Conservation (phyloP, 2,888 invertebrate genomes). For the Tipula vernalis region DNA sequence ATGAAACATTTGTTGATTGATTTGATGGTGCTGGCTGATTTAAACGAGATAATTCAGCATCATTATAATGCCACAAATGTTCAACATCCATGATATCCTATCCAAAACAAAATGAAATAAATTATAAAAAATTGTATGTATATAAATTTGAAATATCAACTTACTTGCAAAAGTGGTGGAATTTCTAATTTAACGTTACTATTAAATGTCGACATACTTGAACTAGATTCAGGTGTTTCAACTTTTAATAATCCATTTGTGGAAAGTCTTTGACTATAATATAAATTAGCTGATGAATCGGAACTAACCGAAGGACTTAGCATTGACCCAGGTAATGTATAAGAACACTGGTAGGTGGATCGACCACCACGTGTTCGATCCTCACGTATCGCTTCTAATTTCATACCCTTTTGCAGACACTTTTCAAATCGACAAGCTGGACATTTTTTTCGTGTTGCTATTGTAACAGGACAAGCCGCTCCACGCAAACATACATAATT, state of each 20-base stretch:
- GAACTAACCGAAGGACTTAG: constrained; percentile 38
- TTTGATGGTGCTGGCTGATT: constrained; percentile 35
- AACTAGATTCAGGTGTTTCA: constrained; percentile 34
- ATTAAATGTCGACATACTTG: constrained; percentile 23
- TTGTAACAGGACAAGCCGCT: constrained; percentile 82
- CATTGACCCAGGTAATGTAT: constrained; percentile 65
- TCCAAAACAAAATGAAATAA: constrained; percentile 13
- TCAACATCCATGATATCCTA: constrained; percentile 95
- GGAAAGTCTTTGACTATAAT: constrained; percentile 33
- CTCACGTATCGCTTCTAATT: constrained; percentile 90
- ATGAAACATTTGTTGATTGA: constrained; percentile 28
- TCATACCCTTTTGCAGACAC: constrained; percentile 93
- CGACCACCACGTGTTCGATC: constrained; percentile 91
- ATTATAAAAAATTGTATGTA: neutral
- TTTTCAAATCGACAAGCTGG: constrained; percentile 95
- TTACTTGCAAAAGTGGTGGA: constrained; percentile 57
- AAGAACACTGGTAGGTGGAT: constrained; percentile 91
- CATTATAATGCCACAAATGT: constrained; percentile 89
- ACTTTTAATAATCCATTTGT: constrained; percentile 38
- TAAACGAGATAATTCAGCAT: constrained; percentile 58
- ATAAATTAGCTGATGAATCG: constrained; percentile 33
- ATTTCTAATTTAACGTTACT: constrained; percentile 36
- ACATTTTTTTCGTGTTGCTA: constrained; percentile 90
- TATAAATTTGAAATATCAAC: constrained; percentile 15
- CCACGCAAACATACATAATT: constrained; percentile 89